Conservation (phyloP, 2,888 invertebrate genomes). For the Eustalomyia histrio region DNA sequence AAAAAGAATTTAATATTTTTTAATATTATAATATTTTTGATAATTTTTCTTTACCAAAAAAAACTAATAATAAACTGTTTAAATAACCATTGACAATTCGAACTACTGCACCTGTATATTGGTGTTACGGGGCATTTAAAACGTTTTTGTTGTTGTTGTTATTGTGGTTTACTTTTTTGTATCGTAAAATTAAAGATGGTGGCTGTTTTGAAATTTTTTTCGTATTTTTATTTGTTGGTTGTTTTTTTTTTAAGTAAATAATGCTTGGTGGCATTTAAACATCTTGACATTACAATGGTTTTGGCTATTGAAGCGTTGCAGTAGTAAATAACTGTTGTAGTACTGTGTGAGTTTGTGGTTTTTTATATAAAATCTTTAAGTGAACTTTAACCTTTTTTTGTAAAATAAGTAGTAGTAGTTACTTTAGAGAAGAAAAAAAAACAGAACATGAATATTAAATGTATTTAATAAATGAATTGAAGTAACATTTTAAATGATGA, state of each 20-base stretch:
- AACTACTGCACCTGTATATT: slow-evolving; percentile 57
- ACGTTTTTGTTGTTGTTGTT: neutral
- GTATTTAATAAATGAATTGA: slow-evolving; percentile 49
- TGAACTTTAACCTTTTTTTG: slow-evolving; percentile 53
- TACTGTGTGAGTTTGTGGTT: slow-evolving; percentile 17
- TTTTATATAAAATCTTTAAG: slow-evolving; percentile 12
- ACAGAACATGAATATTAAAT: slow-evolving; percentile 53
- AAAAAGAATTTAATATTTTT: neutral
- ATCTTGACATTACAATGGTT: slow-evolving; percentile 63
- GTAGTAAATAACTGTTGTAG: slow-evolving; percentile 16
- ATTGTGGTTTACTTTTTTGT: neutral
- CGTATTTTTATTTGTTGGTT: neutral
- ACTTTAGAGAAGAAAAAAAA: neutral
- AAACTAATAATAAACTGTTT: neutral
- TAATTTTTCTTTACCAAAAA: neutral
- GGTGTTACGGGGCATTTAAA: neutral
- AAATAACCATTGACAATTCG: slow-evolving; percentile 48
- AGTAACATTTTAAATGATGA: slow-evolving; percentile 60
- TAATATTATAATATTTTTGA: neutral
- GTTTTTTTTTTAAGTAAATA: slow-evolving; percentile 37
- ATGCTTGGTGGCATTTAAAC: slow-evolving; percentile 64
- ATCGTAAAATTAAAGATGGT: slow-evolving; percentile 2
- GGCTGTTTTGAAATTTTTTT: slow-evolving; percentile 35
- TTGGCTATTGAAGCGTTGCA: slow-evolving; percentile 42
- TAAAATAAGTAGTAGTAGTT: slow-evolving; percentile 6